phyloP scores from a whole-genome alignment of 2,888 invertebrate genomes.

The Cantharis rustica region DNA sequence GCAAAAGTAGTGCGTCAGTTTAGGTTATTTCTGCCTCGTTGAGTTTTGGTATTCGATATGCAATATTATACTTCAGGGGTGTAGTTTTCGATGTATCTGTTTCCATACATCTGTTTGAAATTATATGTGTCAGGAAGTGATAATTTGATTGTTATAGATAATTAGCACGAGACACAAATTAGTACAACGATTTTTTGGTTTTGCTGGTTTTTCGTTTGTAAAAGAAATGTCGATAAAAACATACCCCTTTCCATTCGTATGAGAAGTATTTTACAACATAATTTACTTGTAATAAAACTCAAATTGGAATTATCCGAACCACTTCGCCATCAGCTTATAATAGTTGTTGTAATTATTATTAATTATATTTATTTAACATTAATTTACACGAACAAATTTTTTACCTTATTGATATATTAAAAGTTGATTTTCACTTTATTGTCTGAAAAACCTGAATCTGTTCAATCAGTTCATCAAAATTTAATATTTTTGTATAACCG shows the following conservation, averaged over 20 bases:
- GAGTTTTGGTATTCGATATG: conserved; percentile 30
- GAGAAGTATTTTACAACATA: too few relatives aligned
- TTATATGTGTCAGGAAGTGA: conserved; percentile 5
- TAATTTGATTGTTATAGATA: conserved; percentile 5
- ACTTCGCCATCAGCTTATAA: too few relatives aligned
- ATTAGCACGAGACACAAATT: not conserved
- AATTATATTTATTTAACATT: too few relatives aligned
- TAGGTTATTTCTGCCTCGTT: conserved; percentile 32
- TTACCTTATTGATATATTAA: too few relatives aligned
- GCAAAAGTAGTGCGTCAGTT: conserved; percentile 34
- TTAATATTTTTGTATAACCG: not conserved
- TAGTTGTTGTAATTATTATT: too few relatives aligned
- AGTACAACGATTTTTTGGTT: not conserved
- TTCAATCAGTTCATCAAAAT: not conserved
- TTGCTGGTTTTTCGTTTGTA: not conserved
- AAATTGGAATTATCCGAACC: too few relatives aligned
- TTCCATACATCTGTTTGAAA: conserved; percentile 29
- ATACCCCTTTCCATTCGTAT: too few relatives aligned
- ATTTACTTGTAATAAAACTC: too few relatives aligned
- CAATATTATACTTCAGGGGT: conserved; percentile 36
- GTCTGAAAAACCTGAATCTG: not conserved
- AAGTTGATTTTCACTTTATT: too few relatives aligned
- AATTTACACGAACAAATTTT: too few relatives aligned
- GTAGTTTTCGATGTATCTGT: conserved; percentile 33
- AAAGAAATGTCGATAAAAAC: too few relatives aligned